Evolutionary conservation across 2,113 vertebrate species (phyloP).

Genomic region (Aix galericulata): DNA sequence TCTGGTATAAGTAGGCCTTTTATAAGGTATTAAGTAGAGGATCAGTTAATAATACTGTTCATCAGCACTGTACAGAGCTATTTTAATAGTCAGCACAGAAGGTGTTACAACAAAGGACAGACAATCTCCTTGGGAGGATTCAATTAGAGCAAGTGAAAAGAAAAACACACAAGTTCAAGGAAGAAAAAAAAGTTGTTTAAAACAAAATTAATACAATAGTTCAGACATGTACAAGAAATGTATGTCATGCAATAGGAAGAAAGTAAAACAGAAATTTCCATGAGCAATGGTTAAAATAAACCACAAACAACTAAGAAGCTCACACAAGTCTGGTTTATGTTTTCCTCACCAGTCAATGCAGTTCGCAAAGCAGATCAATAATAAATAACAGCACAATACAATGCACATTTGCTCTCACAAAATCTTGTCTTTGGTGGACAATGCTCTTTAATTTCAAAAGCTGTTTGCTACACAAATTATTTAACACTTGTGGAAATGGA

Average conservation of each 20-base stretch:
- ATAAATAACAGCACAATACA: neutral
- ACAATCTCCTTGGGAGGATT: neutral
- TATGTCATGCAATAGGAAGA: neutral
- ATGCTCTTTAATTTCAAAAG: slow-evolving; percentile 18
- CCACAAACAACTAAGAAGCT: neutral
- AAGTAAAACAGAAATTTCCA: neutral
- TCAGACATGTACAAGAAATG: neutral
- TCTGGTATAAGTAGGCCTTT: neutral
- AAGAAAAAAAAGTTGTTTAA: neutral
- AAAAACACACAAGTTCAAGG: neutral
- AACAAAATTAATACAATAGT: neutral
- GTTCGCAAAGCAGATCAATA: neutral
- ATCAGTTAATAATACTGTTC: neutral
- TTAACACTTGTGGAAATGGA: neutral
- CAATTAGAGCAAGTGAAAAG: accelerated
- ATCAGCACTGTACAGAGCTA: neutral
- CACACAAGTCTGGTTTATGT: accelerated
- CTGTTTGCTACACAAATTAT: neutral
- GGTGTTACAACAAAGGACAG: neutral
- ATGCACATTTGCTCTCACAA: neutral
- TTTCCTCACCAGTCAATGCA: neutral
- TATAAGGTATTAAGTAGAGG: neutral
- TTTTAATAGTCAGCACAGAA: neutral
- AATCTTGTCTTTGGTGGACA: neutral
- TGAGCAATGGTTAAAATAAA: neutral